Evolutionary conservation across 1,140 invertebrate species (phyloP).

Genomic region (Pogonognathellus flavescens): DNA sequence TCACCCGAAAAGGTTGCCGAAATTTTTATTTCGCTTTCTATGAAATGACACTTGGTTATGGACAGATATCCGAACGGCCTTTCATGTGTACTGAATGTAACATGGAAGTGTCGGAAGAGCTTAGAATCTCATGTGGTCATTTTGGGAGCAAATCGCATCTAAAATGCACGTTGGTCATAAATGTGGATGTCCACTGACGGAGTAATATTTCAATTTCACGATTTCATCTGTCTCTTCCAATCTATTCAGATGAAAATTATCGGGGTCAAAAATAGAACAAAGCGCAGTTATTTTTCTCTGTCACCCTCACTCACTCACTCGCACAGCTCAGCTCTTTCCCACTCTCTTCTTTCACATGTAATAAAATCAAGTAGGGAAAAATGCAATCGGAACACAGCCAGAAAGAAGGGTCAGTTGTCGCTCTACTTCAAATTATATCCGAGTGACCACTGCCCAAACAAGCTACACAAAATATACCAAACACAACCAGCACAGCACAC

Average conservation of each 20-base stretch:
- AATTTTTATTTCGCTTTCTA: neutral
- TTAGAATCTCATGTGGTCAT: neutral
- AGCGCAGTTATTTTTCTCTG: constrained; percentile 54
- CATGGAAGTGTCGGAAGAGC: too few species aligned
- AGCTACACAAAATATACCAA: too few species aligned
- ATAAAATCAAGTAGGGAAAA: constrained; percentile 43
- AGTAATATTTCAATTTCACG: constrained; percentile 63
- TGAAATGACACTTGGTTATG: neutral
- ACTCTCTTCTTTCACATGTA: neutral
- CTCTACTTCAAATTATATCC: constrained; percentile 11
- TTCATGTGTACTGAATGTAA: neutral
- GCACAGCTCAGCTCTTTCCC: neutral
- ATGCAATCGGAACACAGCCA: neutral
- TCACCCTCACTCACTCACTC: constrained; percentile 38
- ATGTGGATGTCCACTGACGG: neutral
- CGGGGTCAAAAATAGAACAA: constrained; percentile 65
- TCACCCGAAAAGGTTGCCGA: constrained; percentile 27
- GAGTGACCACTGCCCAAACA: constrained; percentile 1
- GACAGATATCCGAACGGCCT: neutral
- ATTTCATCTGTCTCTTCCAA: constrained; percentile 59
- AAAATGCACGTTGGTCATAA: neutral
- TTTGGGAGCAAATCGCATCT: neutral
- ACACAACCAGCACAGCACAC: too few species aligned
- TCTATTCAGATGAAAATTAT: constrained; percentile 44
- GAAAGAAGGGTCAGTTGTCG: constrained; percentile 1